Percentiles rank a stretch among this genome's conserved stretches.
phyloP scores from a whole-genome alignment of 1,140 invertebrate species.

The Nilaparvata lugens region DNA sequence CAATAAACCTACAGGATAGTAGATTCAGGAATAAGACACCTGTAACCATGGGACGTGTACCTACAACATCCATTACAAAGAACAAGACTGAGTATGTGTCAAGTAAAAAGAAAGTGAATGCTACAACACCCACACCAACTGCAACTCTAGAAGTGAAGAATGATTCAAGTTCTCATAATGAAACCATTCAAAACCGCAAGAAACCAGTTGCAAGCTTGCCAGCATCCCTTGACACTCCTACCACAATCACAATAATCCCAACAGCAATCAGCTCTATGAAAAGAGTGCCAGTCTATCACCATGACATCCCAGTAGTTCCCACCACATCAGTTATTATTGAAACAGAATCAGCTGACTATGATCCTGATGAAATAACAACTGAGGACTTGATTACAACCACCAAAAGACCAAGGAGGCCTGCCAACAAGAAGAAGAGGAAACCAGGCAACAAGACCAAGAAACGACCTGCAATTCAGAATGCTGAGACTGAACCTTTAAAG shows the following conservation, averaged over 20 bases:
- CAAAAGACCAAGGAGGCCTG: slow-evolving; percentile 19
- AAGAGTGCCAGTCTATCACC: slow-evolving; percentile 26
- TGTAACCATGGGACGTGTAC: slow-evolving; percentile 28
- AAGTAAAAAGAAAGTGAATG: slow-evolving; percentile 18
- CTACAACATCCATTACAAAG: slow-evolving; percentile 14
- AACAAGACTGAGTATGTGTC: slow-evolving; percentile 14
- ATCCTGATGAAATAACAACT: slow-evolving; percentile 19
- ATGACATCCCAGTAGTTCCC: slow-evolving; percentile 20
- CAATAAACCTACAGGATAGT: slow-evolving; percentile 23
- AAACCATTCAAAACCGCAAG: neutral
- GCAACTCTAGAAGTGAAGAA: slow-evolving; percentile 20
- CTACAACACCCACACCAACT: slow-evolving; percentile 7
- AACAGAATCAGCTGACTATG: slow-evolving; percentile 16
- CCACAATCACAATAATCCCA: slow-evolving; percentile 20
- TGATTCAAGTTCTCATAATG: slow-evolving; percentile 13
- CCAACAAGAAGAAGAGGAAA: slow-evolving; percentile 39
- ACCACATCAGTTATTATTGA: slow-evolving; percentile 24
- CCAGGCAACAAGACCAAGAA: slow-evolving; percentile 43
- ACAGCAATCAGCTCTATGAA: slow-evolving; percentile 21
- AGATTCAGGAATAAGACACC: slow-evolving; percentile 31
- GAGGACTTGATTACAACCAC: slow-evolving; percentile 19
- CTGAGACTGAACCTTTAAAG: slow-evolving; percentile 8
- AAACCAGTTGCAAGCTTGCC: neutral
- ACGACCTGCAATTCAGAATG: slow-evolving; percentile 35
- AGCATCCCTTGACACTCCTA: no score